phyloP scores from a whole-genome alignment of 2,797 vertebrate species.

The Pseudochaenichthys georgianus region DNA sequence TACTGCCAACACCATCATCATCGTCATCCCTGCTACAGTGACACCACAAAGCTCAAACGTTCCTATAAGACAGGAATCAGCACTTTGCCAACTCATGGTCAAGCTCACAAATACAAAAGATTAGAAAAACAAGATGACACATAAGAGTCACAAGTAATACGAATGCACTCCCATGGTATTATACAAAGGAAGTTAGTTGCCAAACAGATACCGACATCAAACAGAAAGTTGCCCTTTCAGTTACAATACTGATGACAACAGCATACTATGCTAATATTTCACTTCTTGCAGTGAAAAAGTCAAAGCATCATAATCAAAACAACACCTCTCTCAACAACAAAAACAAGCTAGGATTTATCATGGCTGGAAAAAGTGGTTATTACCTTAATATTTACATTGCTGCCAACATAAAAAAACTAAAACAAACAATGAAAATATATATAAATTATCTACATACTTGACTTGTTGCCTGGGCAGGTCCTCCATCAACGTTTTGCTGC shows the following conservation, averaged over 20 bases:
- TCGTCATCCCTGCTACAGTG: neutral
- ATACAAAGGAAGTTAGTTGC: neutral
- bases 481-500: neutral
- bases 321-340: neutral
- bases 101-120: neutral
- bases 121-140: too few species aligned
- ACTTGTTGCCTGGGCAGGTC: neutral
- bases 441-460: neutral
- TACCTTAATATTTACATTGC: neutral
- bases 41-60: neutral
- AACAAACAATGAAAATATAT: neutral
- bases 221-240: neutral
- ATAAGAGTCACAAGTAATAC: neutral
- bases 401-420: neutral
- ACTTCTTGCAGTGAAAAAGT: neutral
- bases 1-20: conserved; percentile 3
- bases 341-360: neutral
- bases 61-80: neutral
- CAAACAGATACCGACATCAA: neutral
- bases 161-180: neutral
- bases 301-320: neutral
- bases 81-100: neutral
- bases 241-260: neutral
- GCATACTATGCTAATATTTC: neutral
- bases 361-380: neutral